Evolutionary conservation across 1,140 invertebrate species (phyloP).

Genomic region (Drosophila ananassae): DNA sequence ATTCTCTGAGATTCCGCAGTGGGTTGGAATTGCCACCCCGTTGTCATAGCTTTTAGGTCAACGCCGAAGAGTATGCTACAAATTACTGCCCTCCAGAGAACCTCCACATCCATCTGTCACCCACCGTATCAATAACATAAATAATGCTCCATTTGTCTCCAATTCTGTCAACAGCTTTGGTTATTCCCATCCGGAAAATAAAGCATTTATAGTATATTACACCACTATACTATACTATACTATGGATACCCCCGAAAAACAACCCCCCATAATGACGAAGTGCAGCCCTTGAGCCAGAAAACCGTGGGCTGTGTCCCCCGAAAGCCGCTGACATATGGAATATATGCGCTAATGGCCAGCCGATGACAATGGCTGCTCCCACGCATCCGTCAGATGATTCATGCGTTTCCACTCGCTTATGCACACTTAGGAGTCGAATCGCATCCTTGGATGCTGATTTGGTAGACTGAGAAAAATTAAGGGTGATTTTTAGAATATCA

Average conservation of each 20-base stretch:
- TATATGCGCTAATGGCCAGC: conserved; percentile 64
- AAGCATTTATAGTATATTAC: background rate
- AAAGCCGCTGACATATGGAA: conserved; percentile 58
- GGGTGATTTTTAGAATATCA: background rate
- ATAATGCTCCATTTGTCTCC: conserved; percentile 60
- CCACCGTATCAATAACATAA: conserved; percentile 68
- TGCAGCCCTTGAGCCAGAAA: conserved; percentile 55
- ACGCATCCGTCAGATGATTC: conserved; percentile 66
- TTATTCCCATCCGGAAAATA: conserved; percentile 32
- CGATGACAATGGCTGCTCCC: conserved; percentile 55
- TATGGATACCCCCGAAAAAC: conserved; percentile 16
- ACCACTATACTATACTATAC: background rate
- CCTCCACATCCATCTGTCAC: conserved; percentile 14
- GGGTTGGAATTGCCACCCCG: conserved; percentile 54
- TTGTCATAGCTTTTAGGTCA: conserved; percentile 54
- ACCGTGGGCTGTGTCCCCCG: conserved; percentile 49
- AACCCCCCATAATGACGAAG: conserved; percentile 37
- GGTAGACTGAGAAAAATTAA: conserved; percentile 1
- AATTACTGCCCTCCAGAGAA: conserved; percentile 50
- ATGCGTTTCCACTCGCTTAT: conserved; percentile 67
- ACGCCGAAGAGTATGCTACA: conserved; percentile 72
- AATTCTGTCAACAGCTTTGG: conserved; percentile 46
- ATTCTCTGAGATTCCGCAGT: background rate
- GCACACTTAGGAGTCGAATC: conserved; percentile 58
- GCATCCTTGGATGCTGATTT: conserved; percentile 31